Conservation (phyloP, 1,140 invertebrate species). For the Ylistrum balloti region DNA sequence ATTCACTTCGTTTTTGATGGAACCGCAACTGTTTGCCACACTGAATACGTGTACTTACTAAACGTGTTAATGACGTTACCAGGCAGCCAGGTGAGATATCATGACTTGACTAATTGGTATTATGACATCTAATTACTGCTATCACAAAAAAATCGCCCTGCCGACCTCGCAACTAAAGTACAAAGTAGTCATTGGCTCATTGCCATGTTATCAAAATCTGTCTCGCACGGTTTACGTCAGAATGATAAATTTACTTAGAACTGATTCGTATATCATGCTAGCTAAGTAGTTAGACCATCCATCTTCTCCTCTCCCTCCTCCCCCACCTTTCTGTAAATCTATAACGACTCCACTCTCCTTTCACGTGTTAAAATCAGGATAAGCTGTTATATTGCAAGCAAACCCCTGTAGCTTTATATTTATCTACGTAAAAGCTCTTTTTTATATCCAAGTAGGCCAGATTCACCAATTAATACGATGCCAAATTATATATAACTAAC, state of each 20-base stretch:
- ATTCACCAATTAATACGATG: not conserved
- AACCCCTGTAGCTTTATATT: not conserved
- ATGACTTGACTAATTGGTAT: not conserved
- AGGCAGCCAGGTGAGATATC: not conserved
- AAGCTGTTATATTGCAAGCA: not conserved
- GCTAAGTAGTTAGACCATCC: too few species aligned
- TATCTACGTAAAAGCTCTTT: not conserved
- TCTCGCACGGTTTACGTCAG: slow-evolving; percentile 3
- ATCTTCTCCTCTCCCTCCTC: too few species aligned
- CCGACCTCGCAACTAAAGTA: not conserved
- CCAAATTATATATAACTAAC: not conserved
- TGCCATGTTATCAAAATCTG: not conserved
- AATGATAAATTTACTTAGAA: not conserved
- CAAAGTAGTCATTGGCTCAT: not conserved
- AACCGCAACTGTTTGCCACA: not conserved
- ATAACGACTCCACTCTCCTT: not conserved
- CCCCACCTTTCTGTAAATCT: too few species aligned
- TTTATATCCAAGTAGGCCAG: not conserved
- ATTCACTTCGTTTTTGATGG: not conserved
- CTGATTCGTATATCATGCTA: not conserved
- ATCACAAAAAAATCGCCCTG: not conserved
- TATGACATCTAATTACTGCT: slow-evolving; percentile 8
- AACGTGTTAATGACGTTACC: not conserved
- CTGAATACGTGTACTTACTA: not conserved
- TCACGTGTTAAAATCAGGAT: not conserved